phyloP scores from a whole-genome alignment of 1,140 invertebrate genomes.

The Pomacea maculata region DNA sequence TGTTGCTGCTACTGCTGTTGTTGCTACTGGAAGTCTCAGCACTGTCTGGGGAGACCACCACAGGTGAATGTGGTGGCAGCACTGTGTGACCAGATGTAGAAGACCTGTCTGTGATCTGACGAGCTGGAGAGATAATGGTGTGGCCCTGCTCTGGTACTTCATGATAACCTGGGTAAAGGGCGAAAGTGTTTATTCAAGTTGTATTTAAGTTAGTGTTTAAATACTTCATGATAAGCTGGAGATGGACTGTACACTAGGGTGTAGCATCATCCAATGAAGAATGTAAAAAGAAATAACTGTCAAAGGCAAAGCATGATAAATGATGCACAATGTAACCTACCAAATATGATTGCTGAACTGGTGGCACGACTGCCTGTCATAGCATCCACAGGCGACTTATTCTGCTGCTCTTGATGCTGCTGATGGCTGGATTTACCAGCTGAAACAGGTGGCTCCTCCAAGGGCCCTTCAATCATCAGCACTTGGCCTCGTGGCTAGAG shows the following conservation, averaged over 20 bases:
- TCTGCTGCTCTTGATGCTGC: conserved; percentile 13
- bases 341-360: conserved; percentile 3
- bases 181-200: too few relatives aligned
- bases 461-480: conserved; percentile 61
- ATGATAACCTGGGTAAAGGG: conserved; percentile 72
- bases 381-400: conserved; percentile 9
- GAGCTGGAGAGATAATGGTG: conserved; percentile 60
- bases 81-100: conserved; percentile 24
- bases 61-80: not conserved
- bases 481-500: conserved; percentile 8
- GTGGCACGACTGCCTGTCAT: conserved; percentile 11
- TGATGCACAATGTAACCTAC: not conserved
- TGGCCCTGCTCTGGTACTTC: conserved; percentile 76
- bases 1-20: not conserved
- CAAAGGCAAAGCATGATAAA: not conserved
- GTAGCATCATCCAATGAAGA: too few relatives aligned
- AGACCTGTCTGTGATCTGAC: conserved; percentile 69
- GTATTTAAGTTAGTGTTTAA: not conserved
- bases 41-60: conserved; percentile 1
- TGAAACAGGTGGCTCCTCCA: not conserved
- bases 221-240: not conserved
- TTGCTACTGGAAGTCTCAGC: not conserved
- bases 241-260: not conserved
- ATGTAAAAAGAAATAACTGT: too few relatives aligned
- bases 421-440: not conserved